Percentiles rank a stretch among this genome's conserved stretches.
These are phyloP conservation scores for Microcebus griseorufus DNA, from an alignment of 2,113 vertebrate genomes.

Conservation along the genomic window DNA sequence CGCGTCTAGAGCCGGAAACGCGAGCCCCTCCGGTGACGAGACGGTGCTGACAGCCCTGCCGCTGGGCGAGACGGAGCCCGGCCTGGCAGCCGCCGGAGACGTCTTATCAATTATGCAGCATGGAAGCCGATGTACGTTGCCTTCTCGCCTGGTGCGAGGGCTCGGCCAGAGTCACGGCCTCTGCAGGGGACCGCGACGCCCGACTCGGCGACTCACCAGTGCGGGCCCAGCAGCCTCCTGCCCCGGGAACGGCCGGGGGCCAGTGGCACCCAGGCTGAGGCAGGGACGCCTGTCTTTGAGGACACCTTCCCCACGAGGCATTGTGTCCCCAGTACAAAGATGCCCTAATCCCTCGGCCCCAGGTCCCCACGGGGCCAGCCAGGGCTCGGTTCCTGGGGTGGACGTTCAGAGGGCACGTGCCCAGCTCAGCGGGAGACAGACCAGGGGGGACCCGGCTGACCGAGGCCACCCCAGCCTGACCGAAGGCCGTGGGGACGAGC, in stretches of 20 bases:
- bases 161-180: rapidly evolving
- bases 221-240: rapidly evolving
- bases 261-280: too few relatives aligned
- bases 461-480: neutral
- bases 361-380: rapidly evolving
- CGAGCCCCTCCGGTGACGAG: rapidly evolving
- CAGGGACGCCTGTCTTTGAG: neutral
- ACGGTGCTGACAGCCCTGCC: rapidly evolving
- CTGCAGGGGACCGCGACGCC: neutral
- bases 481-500: neutral
- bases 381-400: neutral
- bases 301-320: too few relatives aligned
- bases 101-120: neutral
- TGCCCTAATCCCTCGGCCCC: neutral
- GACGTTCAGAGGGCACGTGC: neutral
- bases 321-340: neutral
- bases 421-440: neutral
- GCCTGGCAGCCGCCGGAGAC: neutral
- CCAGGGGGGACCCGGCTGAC: too few relatives aligned
- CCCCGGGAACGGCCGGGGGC: neutral
- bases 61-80: neutral
- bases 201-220: rapidly evolving
- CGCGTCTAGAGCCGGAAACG: rapidly evolving
- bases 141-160: neutral
- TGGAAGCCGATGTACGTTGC: neutral